These are phyloP conservation scores for Synergus japonicus DNA, from an alignment of 2,888 invertebrate species.

Conservation along the genomic window DNA sequence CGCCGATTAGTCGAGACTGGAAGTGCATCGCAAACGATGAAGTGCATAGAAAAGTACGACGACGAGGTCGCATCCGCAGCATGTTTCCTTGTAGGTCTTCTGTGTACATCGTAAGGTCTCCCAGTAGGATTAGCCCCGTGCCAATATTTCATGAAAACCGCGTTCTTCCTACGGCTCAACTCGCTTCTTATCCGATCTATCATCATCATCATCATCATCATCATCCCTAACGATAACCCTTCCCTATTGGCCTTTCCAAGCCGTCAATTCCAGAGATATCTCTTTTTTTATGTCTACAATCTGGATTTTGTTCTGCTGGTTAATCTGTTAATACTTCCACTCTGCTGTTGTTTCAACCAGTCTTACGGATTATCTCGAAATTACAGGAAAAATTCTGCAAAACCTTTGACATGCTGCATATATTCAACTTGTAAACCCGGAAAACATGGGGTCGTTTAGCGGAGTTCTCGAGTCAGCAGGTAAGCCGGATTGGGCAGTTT, in stretches of 20 bases:
- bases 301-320: conserved; percentile 55
- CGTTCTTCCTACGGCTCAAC: conserved; percentile 44
- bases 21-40: conserved; percentile 19
- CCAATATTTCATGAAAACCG: conserved; percentile 63
- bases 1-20: conserved; percentile 29
- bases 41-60: conserved; percentile 14
- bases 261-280: not conserved
- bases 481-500: conserved; percentile 31
- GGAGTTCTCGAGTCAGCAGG: conserved; percentile 13
- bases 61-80: conserved; percentile 32
- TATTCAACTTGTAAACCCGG: conserved; percentile 43
- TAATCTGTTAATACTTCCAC: conserved; percentile 63
- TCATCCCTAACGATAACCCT: conserved; percentile 9
- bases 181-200: conserved; percentile 12
- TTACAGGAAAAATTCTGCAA: conserved; percentile 48
- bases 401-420: conserved; percentile 44
- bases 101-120: conserved; percentile 71
- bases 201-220: conserved; percentile 38
- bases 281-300: conserved; percentile 32
- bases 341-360: conserved; percentile 42
- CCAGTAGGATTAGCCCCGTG: conserved; percentile 61
- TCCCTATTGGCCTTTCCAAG: not conserved
- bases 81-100: conserved; percentile 70
- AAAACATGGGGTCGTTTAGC: conserved; percentile 15
- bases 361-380: conserved; percentile 51